phyloP scores from a whole-genome alignment of 2,888 invertebrate species.

The Xestoiulus laeticollis region DNA sequence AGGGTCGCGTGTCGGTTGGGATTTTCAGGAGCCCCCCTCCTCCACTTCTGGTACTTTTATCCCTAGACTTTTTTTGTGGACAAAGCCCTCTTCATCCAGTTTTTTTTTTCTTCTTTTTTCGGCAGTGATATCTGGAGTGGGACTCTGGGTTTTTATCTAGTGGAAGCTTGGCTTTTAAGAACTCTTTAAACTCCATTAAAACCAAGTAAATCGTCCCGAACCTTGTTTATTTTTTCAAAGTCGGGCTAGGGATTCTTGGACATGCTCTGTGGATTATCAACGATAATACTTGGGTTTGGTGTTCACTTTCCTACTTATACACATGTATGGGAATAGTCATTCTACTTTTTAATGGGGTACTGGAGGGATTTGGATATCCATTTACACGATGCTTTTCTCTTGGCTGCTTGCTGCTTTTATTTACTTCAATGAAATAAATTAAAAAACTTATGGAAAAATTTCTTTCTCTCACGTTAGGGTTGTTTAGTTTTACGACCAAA shows the following conservation, averaged over 20 bases:
- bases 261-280: constrained; percentile 14
- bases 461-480: too few species aligned
- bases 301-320: too few species aligned
- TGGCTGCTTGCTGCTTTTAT: too few species aligned
- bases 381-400: too few species aligned
- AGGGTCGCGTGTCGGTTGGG: not conserved
- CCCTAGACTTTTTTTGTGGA: not conserved
- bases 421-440: too few species aligned
- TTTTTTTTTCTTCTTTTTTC: too few species aligned
- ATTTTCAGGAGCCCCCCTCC: not conserved
- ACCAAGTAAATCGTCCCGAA: not conserved
- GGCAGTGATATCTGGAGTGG: not conserved
- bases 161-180: not conserved
- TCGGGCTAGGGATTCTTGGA: not conserved
- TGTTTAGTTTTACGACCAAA: too few species aligned
- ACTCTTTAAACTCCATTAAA: not conserved
- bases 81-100: not conserved
- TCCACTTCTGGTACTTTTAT: too few species aligned
- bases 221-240: not conserved
- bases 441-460: too few species aligned
- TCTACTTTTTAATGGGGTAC: not conserved
- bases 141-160: not conserved
- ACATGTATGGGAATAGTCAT: too few species aligned
- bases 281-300: not conserved
- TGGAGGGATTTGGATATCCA: not conserved